Percentiles rank a stretch among this genome's conserved stretches.
Evolutionary conservation across 2,888 invertebrate genomes (phyloP).

Genomic region (Lithophane ornitopus): DNA sequence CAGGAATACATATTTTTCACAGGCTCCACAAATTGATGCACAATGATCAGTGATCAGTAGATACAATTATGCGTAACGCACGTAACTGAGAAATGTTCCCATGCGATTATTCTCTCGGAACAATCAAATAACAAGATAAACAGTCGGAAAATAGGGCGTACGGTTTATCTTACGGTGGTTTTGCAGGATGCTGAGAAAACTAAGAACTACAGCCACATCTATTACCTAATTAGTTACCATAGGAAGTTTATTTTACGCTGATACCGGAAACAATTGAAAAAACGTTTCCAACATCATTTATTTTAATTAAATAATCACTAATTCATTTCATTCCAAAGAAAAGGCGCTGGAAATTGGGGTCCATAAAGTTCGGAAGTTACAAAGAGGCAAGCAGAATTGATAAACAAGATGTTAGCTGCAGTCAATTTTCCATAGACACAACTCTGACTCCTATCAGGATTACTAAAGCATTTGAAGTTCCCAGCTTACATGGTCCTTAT

Average conservation of each 20-base stretch:
- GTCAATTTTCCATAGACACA: too few species aligned
- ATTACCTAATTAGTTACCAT: not conserved
- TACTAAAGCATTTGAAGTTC: slow-evolving; percentile 8
- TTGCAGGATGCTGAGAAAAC: slow-evolving; percentile 41
- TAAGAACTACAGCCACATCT: slow-evolving; percentile 29
- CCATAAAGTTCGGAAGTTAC: too few species aligned
- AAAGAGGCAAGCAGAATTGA: too few species aligned
- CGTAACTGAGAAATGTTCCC: slow-evolving; percentile 56
- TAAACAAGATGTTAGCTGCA: too few species aligned
- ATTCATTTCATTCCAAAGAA: too few species aligned
- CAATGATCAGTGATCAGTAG: slow-evolving; percentile 25
- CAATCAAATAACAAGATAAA: slow-evolving; percentile 66
- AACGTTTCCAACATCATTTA: not conserved
- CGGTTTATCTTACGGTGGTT: slow-evolving; percentile 65
- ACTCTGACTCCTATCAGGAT: too few species aligned
- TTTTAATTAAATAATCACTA: too few species aligned
- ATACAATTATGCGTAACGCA: slow-evolving; percentile 38
- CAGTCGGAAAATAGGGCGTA: slow-evolving; percentile 71
- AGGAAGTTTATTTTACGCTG: not conserved
- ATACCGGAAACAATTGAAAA: not conserved
- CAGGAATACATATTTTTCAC: not conserved
- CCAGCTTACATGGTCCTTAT: slow-evolving; percentile 11
- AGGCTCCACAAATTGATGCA: slow-evolving; percentile 5
- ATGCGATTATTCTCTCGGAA: slow-evolving; percentile 56
- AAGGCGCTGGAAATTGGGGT: too few species aligned